Evolutionary conservation across 1,140 invertebrate species (phyloP).

Genomic region (Wasmannia auropunctata): DNA sequence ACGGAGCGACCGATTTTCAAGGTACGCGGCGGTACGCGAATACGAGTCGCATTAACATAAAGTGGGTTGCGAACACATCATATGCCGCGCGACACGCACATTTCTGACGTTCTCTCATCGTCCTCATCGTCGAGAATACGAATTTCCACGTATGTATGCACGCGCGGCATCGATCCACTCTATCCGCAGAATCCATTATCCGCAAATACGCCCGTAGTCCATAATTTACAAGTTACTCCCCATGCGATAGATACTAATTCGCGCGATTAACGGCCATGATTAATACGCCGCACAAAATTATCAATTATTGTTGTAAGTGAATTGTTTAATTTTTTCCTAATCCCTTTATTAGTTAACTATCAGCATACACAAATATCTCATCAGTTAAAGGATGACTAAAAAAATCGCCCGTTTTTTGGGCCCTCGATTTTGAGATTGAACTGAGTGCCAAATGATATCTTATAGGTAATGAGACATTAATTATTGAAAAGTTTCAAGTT

Average conservation of each 20-base stretch:
- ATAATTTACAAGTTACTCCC: background rate
- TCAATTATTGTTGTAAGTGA: background rate
- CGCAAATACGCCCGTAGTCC: background rate
- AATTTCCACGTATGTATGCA: conserved; percentile 10
- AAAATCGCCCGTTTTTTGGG: no score
- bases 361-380: background rate
- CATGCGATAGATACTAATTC: background rate
- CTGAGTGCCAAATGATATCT: no score
- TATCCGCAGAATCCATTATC: conserved; percentile 28
- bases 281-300: background rate
- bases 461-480: no score
- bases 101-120: background rate
- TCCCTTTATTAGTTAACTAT: background rate
- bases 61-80: background rate
- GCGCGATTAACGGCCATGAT: conserved; percentile 9
- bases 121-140: background rate
- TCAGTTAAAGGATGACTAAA: no score
- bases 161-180: background rate
- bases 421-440: no score
- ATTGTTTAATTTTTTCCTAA: background rate
- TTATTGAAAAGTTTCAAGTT: no score
- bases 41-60: conserved; percentile 32
- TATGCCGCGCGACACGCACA: background rate
- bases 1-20: background rate
- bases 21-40: background rate